Conservation (phyloP, 2,797 vertebrate species). For the Brotula barbata region DNA sequence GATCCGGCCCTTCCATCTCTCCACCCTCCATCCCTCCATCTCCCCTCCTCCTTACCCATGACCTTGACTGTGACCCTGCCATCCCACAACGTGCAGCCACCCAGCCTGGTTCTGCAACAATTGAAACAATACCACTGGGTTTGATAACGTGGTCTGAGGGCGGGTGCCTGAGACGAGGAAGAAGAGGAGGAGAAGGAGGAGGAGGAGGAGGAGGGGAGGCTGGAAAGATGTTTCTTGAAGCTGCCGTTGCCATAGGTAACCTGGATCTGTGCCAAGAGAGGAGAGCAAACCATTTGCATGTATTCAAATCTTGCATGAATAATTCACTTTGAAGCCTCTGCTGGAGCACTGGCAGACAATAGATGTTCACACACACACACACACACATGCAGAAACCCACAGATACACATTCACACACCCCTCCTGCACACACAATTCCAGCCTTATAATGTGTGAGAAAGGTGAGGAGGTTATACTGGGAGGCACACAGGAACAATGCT, state of each 20-base stretch:
- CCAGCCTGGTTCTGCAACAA: conserved; percentile 67
- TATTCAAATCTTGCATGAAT: conserved; percentile 85
- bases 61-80: conserved; percentile 75
- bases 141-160: conserved; percentile 62
- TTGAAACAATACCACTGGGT: conserved; percentile 65
- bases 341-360: conserved; percentile 70
- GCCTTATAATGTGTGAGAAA: conserved; percentile 60
- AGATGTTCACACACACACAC: conserved; percentile 50
- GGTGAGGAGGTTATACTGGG: conserved; percentile 63
- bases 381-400: conserved; percentile 36
- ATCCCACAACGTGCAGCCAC: conserved; percentile 62
- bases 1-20: conserved; percentile 31
- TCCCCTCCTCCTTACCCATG: conserved; percentile 49
- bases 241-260: conserved; percentile 83
- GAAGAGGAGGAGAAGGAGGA: conserved; percentile 30
- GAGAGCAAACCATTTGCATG: conserved; percentile 79
- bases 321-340: conserved; percentile 76
- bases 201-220: conserved; percentile 34
- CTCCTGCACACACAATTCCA: conserved; percentile 23
- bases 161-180: conserved; percentile 50
- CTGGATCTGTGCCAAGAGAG: conserved; percentile 75
- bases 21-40: conserved; percentile 34
- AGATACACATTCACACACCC: conserved; percentile 22
- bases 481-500: conserved; percentile 49
- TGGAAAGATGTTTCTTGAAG: conserved; percentile 67